Percentiles rank a stretch among this genome's conserved stretches.
Evolutionary conservation across 2,888 invertebrate species (phyloP).

Genomic region (Nymphalis c-album): DNA sequence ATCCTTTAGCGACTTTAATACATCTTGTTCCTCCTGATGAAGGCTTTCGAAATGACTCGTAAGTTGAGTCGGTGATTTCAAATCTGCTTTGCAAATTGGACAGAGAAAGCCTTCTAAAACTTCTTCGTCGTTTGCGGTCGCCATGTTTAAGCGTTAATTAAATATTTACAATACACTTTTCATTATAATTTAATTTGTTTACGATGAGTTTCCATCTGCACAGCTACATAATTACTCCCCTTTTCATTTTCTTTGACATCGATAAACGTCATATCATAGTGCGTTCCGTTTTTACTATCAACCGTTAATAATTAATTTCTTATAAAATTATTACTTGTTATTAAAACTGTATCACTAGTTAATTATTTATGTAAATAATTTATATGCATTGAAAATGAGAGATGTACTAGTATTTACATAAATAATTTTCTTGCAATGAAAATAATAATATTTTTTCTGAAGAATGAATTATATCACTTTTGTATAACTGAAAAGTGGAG

Average conservation of each 20-base stretch:
- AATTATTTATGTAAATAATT: too few relatives aligned
- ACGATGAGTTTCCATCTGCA: conserved; percentile 13
- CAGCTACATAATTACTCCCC: conserved; percentile 14
- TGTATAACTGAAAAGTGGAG: too few relatives aligned
- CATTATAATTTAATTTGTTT: conserved; percentile 37
- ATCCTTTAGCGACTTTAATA: conserved; percentile 89
- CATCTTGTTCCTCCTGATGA: conserved; percentile 93
- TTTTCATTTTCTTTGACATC: conserved; percentile 9
- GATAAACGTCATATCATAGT: conserved; percentile 4
- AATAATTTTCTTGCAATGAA: too few relatives aligned
- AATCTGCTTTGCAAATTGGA: conserved; percentile 95
- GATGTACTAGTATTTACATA: too few relatives aligned
- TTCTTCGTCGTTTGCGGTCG: conserved; percentile 75
- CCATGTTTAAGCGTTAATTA: conserved; percentile 54
- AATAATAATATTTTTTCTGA: too few relatives aligned
- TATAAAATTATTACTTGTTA: too few relatives aligned
- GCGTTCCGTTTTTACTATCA: conserved; percentile 10
- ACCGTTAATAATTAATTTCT: not conserved
- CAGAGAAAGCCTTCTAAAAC: conserved; percentile 97
- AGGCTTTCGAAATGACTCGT: conserved; percentile 93
- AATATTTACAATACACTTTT: conserved; percentile 37
- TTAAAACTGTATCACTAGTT: too few relatives aligned
- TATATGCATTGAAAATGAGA: too few relatives aligned
- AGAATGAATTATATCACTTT: too few relatives aligned
- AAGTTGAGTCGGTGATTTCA: conserved; percentile 90